These are phyloP conservation scores for Apodemia duryi DNA, from an alignment of 2,888 invertebrate genomes.

Conservation along the genomic window DNA sequence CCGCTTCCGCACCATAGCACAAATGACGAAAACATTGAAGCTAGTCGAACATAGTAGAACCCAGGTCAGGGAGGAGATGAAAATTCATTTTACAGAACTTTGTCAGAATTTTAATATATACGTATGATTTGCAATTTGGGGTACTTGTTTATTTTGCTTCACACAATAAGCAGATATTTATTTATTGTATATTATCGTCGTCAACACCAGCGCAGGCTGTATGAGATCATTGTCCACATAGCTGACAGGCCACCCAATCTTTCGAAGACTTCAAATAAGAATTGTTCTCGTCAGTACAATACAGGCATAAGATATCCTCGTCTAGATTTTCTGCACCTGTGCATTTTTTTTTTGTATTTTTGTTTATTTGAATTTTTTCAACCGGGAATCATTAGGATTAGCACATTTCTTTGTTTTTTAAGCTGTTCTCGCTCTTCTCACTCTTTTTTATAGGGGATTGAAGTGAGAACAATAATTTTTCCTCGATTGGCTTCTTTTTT, in stretches of 20 bases:
- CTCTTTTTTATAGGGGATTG: conserved; percentile 32
- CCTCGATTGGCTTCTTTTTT: conserved; percentile 29
- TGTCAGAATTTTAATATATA: no score
- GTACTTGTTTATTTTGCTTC: conserved; percentile 15
- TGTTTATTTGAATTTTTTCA: conserved; percentile 9
- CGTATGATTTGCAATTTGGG: not conserved
- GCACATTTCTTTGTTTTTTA: conserved; percentile 29
- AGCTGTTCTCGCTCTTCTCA: conserved; percentile 30
- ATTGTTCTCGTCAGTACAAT: conserved; percentile 5
- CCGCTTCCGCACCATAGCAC: no score
- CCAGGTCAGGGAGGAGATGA: no score
- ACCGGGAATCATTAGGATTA: conserved; percentile 26
- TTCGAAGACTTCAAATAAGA: conserved; percentile 30
- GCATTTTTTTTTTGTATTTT: not conserved
- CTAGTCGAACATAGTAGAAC: no score
- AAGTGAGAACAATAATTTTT: conserved; percentile 34
- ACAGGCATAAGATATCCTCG: no score
- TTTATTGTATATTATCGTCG: conserved; percentile 21
- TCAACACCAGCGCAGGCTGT: conserved; percentile 34
- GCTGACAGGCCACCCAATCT: conserved; percentile 31
- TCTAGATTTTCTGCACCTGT: conserved; percentile 22
- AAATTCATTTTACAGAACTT: no score
- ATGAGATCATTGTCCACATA: conserved; percentile 31
- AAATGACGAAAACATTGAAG: no score
- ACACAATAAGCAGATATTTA: conserved; percentile 21